Evolutionary conservation across 1,140 invertebrate genomes (phyloP).

Genomic region (Drosophila busckii): DNA sequence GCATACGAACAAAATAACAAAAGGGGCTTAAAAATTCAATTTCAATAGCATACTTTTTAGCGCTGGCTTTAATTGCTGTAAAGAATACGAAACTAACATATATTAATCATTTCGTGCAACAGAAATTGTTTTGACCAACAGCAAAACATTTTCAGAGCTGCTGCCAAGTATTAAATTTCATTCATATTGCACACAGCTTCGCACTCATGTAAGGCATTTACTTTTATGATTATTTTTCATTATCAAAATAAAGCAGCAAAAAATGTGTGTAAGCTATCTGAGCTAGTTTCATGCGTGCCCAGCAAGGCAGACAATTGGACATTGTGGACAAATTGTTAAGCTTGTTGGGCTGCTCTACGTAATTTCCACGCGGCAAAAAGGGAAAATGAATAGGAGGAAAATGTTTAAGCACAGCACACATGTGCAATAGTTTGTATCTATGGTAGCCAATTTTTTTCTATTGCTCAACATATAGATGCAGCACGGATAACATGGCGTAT

Average conservation of each 20-base stretch:
- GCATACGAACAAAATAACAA: no score
- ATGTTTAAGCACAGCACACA: conserved; percentile 52
- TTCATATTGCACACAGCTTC: no score
- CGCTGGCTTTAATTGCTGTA: no score
- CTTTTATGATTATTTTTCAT: conserved; percentile 61
- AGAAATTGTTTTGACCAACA: no score
- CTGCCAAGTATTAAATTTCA: no score
- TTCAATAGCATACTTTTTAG: no score
- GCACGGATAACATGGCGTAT: conserved; percentile 51
- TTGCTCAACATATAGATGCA: no score
- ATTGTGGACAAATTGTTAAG: conserved; percentile 56
- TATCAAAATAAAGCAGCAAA: no score
- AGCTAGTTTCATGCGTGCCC: background rate
- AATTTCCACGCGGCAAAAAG: conserved; percentile 18
- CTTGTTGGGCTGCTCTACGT: conserved; percentile 29
- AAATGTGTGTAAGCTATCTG: background rate
- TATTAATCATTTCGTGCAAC: no score
- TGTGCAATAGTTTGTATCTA: conserved; percentile 1
- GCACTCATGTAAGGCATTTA: conserved; percentile 9
- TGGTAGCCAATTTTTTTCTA: conserved; percentile 2
- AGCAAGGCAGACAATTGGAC: conserved; percentile 2
- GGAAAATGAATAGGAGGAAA: conserved; percentile 65
- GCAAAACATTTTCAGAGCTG: no score
- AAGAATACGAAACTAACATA: no score
- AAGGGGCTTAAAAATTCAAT: no score